These are phyloP conservation scores for Melanostigma gelatinosum DNA, from an alignment of 2,113 vertebrate genomes.

Conservation along the genomic window DNA sequence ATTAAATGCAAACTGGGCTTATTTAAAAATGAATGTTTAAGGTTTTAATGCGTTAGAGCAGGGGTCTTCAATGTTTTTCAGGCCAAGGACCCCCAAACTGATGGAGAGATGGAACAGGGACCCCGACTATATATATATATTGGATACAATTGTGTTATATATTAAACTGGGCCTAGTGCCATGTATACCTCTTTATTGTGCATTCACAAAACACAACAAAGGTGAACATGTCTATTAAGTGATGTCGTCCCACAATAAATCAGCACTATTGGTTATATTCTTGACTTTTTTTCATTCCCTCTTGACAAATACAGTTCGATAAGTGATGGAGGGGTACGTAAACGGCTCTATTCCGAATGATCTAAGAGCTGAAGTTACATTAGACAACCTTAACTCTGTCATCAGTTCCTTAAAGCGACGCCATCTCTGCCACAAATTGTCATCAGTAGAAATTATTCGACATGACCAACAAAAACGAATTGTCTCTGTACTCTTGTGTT, in stretches of 20 bases:
- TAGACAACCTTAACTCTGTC: background rate
- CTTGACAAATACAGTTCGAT: background rate
- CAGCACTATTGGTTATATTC: background rate
- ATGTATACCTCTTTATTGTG: too few species aligned
- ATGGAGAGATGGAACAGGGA: too few species aligned
- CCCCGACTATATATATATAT: too few species aligned
- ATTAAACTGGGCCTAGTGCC: too few species aligned
- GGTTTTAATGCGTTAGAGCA: background rate
- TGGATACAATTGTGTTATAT: too few species aligned
- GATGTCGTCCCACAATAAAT: background rate
- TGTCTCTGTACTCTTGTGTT: conserved; percentile 15
- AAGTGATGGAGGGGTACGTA: background rate
- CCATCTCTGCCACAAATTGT: background rate
- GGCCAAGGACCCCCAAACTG: too few species aligned
- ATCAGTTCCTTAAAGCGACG: background rate
- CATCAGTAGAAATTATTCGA: background rate
- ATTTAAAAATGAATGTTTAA: background rate
- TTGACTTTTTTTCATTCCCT: background rate
- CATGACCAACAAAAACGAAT: background rate
- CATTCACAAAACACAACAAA: background rate
- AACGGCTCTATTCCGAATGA: background rate
- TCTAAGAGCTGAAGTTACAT: background rate
- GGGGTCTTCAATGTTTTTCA: too few species aligned
- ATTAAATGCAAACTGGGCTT: background rate
- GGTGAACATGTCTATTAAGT: background rate